These are phyloP conservation scores for Gari tellinella DNA, from an alignment of 2,888 invertebrate species.

Conservation along the genomic window DNA sequence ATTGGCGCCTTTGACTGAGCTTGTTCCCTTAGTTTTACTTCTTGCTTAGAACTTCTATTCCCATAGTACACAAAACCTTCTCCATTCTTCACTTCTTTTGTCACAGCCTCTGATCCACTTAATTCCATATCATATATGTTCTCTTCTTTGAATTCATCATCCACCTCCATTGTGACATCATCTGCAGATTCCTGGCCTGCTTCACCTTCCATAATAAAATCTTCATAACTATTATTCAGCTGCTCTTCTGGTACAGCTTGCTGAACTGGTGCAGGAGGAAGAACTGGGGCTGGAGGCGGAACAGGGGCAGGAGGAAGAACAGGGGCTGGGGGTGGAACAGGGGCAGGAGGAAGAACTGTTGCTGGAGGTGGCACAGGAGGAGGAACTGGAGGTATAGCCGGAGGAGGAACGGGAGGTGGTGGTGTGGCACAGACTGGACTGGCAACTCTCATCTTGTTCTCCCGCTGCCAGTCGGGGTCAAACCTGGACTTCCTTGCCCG, in stretches of 20 bases:
- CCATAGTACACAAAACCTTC: conserved; percentile 44
- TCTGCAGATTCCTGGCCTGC: background rate
- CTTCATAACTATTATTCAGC: too few relatives aligned
- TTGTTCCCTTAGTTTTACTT: conserved; percentile 28
- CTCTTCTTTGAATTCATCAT: background rate
- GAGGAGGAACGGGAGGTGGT: too few relatives aligned
- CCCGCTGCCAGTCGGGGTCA: background rate
- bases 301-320: background rate
- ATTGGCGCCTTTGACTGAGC: conserved; percentile 44
- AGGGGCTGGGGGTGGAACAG: too few relatives aligned
- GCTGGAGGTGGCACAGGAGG: too few relatives aligned
- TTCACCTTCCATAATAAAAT: background rate
- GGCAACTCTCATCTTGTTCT: too few relatives aligned
- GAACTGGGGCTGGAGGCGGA: background rate
- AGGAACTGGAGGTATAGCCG: too few relatives aligned
- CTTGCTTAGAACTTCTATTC: conserved; percentile 40
- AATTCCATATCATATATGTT: background rate
- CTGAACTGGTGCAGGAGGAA: conserved; percentile 8
- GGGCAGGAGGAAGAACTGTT: too few relatives aligned
- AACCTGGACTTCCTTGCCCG: conserved; percentile 28
- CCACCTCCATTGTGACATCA: background rate
- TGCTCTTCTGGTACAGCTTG: background rate
- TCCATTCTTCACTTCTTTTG: background rate
- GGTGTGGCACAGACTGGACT: too few relatives aligned
- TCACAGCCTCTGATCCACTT: background rate